Evolutionary conservation across 2,113 vertebrate species (phyloP).

Genomic region (Atrichornis clamosus): DNA sequence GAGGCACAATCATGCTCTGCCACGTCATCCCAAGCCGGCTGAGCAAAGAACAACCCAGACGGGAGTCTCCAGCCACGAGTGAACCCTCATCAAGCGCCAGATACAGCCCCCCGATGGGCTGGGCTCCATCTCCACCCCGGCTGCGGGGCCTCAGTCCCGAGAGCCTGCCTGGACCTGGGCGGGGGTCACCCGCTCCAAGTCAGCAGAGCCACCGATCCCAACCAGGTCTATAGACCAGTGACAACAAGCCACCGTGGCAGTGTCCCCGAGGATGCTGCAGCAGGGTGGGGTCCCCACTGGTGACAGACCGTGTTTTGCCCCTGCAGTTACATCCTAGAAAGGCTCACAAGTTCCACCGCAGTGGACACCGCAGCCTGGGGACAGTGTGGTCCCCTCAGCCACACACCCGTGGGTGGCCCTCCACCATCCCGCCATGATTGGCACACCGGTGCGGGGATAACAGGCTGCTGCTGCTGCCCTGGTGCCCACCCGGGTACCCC

Average conservation of each 20-base stretch:
- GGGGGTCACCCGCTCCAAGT: background rate
- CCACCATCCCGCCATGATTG: fast-evolving
- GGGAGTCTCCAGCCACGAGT: background rate
- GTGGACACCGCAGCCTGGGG: fast-evolving
- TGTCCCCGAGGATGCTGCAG: background rate
- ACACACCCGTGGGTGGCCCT: background rate
- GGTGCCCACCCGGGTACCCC: background rate
- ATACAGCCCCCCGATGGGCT: fast-evolving
- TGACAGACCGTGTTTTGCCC: background rate
- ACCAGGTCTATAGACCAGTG: background rate
- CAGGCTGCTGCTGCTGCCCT: background rate
- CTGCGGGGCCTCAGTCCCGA: background rate
- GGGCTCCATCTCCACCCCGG: background rate
- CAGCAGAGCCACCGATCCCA: background rate
- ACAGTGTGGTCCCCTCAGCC: fast-evolving
- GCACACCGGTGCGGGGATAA: background rate
- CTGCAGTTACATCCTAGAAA: background rate
- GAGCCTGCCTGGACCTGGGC: fast-evolving
- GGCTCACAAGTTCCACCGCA: background rate
- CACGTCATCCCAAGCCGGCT: fast-evolving
- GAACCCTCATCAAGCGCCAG: background rate
- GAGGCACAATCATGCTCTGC: background rate
- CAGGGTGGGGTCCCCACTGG: background rate
- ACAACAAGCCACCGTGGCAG: too few species aligned
- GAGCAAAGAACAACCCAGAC: background rate